phyloP scores from a whole-genome alignment of 2,888 invertebrate genomes.

The Lumbricus terrestris region DNA sequence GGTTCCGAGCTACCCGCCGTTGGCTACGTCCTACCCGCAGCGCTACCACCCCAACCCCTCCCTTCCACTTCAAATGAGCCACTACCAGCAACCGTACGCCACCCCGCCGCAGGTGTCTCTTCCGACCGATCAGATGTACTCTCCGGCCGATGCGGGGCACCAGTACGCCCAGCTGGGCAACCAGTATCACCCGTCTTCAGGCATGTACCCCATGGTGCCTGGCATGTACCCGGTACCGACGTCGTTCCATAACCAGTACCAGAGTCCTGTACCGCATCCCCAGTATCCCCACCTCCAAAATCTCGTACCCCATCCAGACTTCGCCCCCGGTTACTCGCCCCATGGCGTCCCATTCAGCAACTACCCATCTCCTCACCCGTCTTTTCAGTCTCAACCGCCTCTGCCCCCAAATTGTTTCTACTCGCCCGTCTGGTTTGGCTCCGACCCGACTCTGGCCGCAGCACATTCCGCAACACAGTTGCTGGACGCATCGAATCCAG shows the following conservation, averaged over 20 bases:
- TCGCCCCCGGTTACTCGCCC: neutral
- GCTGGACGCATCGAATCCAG: neutral
- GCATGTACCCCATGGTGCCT: neutral
- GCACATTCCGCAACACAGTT: neutral
- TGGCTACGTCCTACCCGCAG: neutral
- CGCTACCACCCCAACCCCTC: neutral
- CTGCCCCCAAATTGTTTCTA: neutral
- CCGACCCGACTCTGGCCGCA: neutral
- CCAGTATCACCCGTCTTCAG: neutral
- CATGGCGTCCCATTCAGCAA: neutral
- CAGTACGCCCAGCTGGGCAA: neutral
- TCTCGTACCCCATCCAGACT: constrained; percentile 8
- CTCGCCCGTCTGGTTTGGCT: neutral
- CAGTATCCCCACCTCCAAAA: constrained; percentile 25
- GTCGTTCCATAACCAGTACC: neutral
- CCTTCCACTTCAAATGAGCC: neutral
- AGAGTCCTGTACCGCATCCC: constrained; percentile 12
- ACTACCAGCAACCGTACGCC: constrained; percentile 9
- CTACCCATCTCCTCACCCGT: neutral
- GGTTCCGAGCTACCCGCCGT: neutral
- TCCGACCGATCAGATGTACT: neutral
- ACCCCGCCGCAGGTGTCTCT: neutral
- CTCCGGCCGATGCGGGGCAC: neutral
- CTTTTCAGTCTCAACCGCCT: neutral
- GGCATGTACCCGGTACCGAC: constrained; percentile 9